Conservation (phyloP, 2,113 vertebrate species). For the Acanthisitta chloris region DNA sequence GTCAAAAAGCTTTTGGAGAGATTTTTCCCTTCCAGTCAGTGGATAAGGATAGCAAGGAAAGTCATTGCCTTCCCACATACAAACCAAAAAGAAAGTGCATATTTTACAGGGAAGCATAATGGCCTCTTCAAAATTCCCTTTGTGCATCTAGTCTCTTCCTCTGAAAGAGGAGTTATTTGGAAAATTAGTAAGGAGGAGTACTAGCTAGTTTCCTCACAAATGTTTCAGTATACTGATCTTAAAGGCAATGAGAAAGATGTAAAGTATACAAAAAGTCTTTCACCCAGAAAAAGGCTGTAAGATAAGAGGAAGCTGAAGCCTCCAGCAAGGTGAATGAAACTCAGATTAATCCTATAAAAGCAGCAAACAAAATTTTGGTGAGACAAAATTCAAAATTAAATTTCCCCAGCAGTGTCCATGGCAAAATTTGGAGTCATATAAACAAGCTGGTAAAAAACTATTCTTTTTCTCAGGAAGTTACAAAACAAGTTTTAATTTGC, state of each 20-base stretch:
- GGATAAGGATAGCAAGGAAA: not conserved
- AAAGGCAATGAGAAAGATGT: not conserved
- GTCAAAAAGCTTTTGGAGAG: not conserved
- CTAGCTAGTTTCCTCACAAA: not conserved
- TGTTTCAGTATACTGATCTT: not conserved
- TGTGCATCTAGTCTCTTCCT: not conserved
- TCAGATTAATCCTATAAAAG: not conserved
- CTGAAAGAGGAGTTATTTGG: not conserved
- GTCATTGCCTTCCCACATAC: not conserved
- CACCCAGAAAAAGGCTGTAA: not conserved
- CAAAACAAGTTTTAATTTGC: not conserved
- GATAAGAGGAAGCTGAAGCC: not conserved
- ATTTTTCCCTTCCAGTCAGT: not conserved
- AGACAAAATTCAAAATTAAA: not conserved
- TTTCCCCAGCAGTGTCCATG: not conserved
- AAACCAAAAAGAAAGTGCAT: not conserved
- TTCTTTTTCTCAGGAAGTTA: not conserved
- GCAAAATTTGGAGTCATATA: not conserved
- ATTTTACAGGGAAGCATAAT: not conserved
- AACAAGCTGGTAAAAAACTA: not conserved
- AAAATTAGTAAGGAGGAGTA: not conserved
- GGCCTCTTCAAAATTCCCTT: not conserved
- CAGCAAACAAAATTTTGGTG: not conserved
- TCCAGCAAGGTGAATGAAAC: not conserved
- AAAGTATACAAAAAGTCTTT: not conserved